phyloP scores from a whole-genome alignment of 2,797 vertebrate species.

The Botia kubotai region DNA sequence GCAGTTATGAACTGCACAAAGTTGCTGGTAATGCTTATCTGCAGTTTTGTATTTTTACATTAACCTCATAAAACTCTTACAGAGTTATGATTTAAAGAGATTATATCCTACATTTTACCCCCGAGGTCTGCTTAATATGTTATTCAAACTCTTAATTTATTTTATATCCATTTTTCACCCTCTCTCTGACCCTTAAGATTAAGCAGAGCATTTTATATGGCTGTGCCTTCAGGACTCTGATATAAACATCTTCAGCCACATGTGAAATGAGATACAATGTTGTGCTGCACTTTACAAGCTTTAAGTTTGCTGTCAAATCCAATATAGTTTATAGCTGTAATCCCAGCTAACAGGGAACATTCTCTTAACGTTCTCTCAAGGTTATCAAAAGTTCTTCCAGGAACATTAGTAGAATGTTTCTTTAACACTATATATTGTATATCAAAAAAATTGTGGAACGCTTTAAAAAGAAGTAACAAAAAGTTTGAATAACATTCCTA shows the following conservation, averaged over 20 bases:
- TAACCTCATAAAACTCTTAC: slow-evolving; percentile 13
- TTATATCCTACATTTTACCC: background rate
- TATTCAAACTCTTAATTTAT: background rate
- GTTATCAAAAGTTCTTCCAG: too few relatives aligned
- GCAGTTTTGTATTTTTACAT: slow-evolving; percentile 1
- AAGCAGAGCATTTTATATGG: background rate
- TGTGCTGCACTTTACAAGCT: background rate
- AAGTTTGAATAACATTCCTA: too few relatives aligned
- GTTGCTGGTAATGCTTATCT: background rate
- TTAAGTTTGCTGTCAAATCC: background rate
- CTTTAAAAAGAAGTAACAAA: too few relatives aligned
- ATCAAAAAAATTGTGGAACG: too few relatives aligned
- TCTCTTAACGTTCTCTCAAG: too few relatives aligned
- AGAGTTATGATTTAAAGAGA: background rate
- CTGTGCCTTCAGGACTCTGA: background rate
- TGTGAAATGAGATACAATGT: slow-evolving; percentile 5
- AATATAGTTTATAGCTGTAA: background rate
- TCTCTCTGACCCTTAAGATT: background rate
- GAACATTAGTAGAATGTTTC: too few relatives aligned
- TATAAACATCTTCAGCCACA: background rate
- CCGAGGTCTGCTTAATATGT: background rate
- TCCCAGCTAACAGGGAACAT: too few relatives aligned
- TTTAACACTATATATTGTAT: too few relatives aligned
- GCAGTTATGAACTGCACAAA: background rate
- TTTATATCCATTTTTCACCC: slow-evolving; percentile 4